Percentiles rank a stretch among this genome's conserved stretches.
These are phyloP conservation scores for Xiphophorus maculatus DNA, from an alignment of 2,113 vertebrate genomes.

Conservation along the genomic window DNA sequence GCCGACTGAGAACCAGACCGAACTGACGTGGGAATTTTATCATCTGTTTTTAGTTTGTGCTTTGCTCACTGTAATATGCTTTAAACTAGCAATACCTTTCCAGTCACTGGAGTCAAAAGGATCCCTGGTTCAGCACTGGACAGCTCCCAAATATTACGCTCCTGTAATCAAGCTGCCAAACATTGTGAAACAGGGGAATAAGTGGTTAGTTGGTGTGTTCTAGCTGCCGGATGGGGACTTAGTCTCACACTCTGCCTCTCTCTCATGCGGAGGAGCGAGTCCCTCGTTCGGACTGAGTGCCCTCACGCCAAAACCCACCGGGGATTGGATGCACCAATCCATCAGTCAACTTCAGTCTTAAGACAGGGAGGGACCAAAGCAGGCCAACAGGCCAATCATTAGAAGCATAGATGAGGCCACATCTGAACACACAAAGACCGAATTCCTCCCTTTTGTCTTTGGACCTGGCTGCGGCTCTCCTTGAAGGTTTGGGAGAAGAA, in stretches of 20 bases:
- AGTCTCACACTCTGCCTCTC: conserved; percentile 10
- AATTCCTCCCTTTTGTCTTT: conserved; percentile 70
- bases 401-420: conserved; percentile 65
- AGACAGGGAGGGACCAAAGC: conserved; percentile 70
- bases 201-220: conserved; percentile 18
- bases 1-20: conserved; percentile 17
- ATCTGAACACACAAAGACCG: conserved; percentile 73
- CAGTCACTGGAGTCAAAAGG: conserved; percentile 26
- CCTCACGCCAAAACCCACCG: conserved; percentile 41
- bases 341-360: conserved; percentile 70
- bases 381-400: conserved; percentile 67
- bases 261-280: conserved; percentile 39
- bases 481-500: conserved; percentile 50
- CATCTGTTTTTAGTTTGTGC: conserved; percentile 43
- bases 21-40: conserved; percentile 27
- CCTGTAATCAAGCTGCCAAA: conserved; percentile 4
- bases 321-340: conserved; percentile 66
- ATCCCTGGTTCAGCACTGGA: conserved; percentile 70
- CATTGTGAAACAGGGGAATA: conserved; percentile 27
- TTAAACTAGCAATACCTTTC: conserved; percentile 40
- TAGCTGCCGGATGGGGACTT: conserved; percentile 15
- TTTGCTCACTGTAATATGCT: conserved; percentile 26
- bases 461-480: conserved; percentile 48
- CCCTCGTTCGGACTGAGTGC: conserved; percentile 19
- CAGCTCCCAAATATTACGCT: conserved; percentile 61